These are phyloP conservation scores for Vireo griseus DNA, from an alignment of 2,797 vertebrate species.

Conservation along the genomic window DNA sequence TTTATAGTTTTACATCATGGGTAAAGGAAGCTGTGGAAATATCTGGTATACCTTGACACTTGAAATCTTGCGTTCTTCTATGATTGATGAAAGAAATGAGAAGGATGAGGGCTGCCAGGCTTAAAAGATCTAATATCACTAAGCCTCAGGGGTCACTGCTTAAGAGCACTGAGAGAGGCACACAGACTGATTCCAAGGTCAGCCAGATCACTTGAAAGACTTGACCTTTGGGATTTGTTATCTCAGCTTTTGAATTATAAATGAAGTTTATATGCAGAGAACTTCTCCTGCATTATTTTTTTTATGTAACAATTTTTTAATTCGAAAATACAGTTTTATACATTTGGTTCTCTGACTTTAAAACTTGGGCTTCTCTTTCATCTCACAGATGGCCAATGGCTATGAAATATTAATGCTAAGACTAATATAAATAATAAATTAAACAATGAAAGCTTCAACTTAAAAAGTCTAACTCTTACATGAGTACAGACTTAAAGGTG, in stretches of 20 bases:
- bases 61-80: neutral
- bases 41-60: neutral
- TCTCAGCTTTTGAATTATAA: neutral
- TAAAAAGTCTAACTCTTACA: neutral
- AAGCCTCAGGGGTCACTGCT: neutral
- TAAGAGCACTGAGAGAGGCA: neutral
- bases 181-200: neutral
- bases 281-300: neutral
- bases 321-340: neutral
- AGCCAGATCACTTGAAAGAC: neutral
- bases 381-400: neutral
- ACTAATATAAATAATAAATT: slow-evolving; percentile 58
- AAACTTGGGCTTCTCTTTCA: neutral
- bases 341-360: slow-evolving; percentile 4
- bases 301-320: neutral
- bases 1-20: neutral
- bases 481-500: neutral
- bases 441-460: neutral
- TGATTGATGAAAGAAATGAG: slow-evolving; percentile 1
- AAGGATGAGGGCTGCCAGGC: neutral
- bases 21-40: neutral
- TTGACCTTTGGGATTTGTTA: neutral
- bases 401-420: slow-evolving; percentile 45
- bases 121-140: slow-evolving; percentile 3
- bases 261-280: neutral